Conservation (phyloP, 2,113 vertebrate species). For the Vimba vimba region DNA sequence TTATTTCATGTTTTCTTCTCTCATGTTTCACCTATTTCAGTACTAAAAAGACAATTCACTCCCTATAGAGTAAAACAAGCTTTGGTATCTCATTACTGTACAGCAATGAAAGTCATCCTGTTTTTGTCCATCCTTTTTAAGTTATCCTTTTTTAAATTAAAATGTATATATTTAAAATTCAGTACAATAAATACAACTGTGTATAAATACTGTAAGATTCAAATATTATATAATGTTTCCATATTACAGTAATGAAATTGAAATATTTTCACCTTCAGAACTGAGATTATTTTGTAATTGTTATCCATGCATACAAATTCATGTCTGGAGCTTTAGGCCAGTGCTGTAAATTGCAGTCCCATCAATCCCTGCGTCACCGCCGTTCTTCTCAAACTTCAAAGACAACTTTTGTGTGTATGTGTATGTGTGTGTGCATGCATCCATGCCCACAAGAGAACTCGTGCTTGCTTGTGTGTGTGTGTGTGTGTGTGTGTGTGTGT, state of each 20-base stretch:
- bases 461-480: background rate
- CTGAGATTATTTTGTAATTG: background rate
- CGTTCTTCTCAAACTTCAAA: background rate
- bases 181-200: background rate
- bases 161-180: background rate
- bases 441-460: background rate
- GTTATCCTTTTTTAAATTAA: background rate
- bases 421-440: background rate
- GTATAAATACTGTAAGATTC: background rate
- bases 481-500: no score
- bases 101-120: no score
- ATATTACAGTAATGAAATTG: background rate
- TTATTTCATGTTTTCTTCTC: background rate
- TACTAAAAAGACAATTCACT: no score
- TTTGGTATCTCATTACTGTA: no score
- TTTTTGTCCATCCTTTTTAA: no score
- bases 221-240: background rate
- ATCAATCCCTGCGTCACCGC: background rate
- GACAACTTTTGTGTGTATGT: background rate
- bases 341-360: background rate
- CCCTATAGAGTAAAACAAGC: no score
- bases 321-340: background rate
- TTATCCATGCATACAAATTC: background rate
- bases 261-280: background rate
- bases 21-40: no score